Percentiles rank a stretch among this genome's conserved stretches.
phyloP scores from a whole-genome alignment of 2,797 vertebrate genomes.

The Botia almorhae region DNA sequence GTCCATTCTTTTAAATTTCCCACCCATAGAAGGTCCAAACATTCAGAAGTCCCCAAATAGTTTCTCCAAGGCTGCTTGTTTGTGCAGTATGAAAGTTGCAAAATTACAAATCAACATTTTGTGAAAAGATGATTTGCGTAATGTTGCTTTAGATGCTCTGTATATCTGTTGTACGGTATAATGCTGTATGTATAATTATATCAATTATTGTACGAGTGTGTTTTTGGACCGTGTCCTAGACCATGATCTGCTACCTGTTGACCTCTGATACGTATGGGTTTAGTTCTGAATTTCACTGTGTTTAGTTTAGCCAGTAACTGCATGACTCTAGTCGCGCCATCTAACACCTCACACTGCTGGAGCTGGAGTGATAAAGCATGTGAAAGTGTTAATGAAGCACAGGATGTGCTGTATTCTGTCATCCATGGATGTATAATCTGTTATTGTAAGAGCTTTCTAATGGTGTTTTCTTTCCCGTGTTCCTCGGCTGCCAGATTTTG shows the following conservation, averaged over 20 bases:
- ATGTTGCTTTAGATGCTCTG: background rate
- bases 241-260: background rate
- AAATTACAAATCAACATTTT: too few relatives aligned
- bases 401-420: constrained; percentile 10
- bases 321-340: background rate
- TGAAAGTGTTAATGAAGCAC: constrained; percentile 1
- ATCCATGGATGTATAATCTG: background rate
- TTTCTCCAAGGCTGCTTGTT: background rate
- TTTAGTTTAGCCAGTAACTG: background rate
- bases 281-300: background rate
- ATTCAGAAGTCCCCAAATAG: background rate
- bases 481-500: constrained; percentile 83
- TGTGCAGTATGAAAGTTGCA: background rate
- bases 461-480: constrained; percentile 37
- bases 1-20: background rate
- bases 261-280: background rate
- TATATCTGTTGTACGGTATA: background rate
- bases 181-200: background rate
- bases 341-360: background rate
- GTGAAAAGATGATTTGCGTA: too few relatives aligned
- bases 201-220: background rate
- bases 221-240: too few relatives aligned
- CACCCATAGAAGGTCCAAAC: background rate
- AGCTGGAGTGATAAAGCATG: background rate
- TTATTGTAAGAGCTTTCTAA: constrained; percentile 9